phyloP scores from a whole-genome alignment of 2,888 invertebrate genomes.

The Synergus japonicus region DNA sequence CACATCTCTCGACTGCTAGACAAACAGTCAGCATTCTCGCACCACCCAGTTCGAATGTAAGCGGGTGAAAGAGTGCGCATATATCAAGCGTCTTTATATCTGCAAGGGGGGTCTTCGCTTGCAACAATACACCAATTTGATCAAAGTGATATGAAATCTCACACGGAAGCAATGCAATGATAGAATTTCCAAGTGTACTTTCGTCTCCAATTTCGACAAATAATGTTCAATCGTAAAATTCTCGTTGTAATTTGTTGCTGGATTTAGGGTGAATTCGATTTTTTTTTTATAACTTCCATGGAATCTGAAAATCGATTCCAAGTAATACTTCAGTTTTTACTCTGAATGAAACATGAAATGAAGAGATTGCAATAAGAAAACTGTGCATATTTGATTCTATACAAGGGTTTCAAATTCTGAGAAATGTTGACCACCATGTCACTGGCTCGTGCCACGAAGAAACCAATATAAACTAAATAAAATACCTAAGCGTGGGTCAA shows the following conservation, averaged over 20 bases:
- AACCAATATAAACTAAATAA: slow-evolving; percentile 39
- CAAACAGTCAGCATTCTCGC: slow-evolving; percentile 51
- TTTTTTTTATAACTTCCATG: not conserved
- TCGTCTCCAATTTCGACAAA: not conserved
- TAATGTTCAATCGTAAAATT: not conserved
- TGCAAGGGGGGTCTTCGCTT: slow-evolving; percentile 34
- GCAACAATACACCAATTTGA: slow-evolving; percentile 66
- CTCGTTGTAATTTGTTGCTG: not conserved
- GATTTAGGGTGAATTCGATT: not conserved
- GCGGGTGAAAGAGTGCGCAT: slow-evolving; percentile 54
- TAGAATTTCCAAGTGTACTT: not conserved
- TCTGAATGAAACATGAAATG: not conserved
- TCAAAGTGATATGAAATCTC: slow-evolving; percentile 63
- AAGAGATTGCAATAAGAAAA: slow-evolving; percentile 2
- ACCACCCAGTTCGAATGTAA: not conserved
- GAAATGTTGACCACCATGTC: slow-evolving; percentile 36
- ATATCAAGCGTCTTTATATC: slow-evolving; percentile 62
- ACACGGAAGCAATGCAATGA: slow-evolving; percentile 12
- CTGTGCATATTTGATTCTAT: not conserved
- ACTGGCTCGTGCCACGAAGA: slow-evolving; percentile 38
- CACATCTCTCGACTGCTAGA: slow-evolving; percentile 55
- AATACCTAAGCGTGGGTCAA: slow-evolving; percentile 40
- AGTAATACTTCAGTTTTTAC: slow-evolving; percentile 5
- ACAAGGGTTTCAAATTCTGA: slow-evolving; percentile 5
- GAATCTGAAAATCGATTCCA: not conserved